Conservation (phyloP, 2,113 vertebrate genomes). For the Dicrurus megarhynchus region DNA sequence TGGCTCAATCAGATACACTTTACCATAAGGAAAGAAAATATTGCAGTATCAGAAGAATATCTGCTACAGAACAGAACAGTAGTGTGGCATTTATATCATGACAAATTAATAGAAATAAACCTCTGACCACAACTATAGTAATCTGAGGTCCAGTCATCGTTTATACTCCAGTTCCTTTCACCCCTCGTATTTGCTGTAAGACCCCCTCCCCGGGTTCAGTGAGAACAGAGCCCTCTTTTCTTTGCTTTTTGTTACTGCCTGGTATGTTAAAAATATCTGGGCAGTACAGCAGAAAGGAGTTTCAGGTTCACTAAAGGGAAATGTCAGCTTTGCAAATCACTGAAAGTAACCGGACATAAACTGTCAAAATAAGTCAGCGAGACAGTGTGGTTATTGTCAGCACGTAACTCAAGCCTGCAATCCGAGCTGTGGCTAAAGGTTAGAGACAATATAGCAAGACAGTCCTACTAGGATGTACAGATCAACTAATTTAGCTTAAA, state of each 20-base stretch:
- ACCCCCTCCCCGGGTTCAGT: neutral
- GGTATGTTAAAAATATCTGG: constrained; percentile 30
- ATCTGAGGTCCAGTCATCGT: neutral
- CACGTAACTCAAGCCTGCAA: neutral
- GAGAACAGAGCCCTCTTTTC: neutral
- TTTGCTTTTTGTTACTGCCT: neutral
- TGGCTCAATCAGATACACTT: constrained; percentile 9
- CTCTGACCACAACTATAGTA: neutral
- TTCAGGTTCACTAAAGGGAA: constrained; percentile 57
- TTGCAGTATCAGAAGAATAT: neutral
- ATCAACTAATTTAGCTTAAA: neutral
- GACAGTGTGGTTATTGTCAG: neutral
- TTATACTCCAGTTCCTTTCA: neutral
- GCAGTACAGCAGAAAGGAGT: constrained; percentile 27
- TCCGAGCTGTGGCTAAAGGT: neutral
- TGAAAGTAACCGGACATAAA: constrained; percentile 29
- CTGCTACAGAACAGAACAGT: neutral
- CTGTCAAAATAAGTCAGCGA: constrained; percentile 47
- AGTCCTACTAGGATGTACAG: neutral
- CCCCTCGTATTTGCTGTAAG: neutral
- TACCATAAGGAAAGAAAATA: neutral
- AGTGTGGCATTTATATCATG: neutral
- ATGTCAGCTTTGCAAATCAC: constrained; percentile 51
- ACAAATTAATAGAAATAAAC: neutral
- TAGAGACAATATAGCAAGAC: neutral